These are phyloP conservation scores for Papilio protenor DNA, from an alignment of 2,888 invertebrate species.

Conservation along the genomic window DNA sequence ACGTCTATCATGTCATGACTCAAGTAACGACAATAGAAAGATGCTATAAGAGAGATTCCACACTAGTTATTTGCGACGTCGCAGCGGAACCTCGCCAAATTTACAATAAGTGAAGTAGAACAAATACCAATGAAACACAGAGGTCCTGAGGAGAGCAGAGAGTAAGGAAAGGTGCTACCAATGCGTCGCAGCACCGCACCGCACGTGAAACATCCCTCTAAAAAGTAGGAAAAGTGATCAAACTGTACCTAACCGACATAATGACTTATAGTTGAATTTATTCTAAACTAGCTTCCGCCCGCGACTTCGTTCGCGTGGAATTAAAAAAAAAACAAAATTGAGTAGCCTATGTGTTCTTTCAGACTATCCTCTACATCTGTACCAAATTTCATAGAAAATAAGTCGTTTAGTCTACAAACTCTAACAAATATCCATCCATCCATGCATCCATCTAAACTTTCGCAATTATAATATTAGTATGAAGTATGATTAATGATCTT, in stretches of 20 bases:
- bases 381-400: too few relatives aligned
- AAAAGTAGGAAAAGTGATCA: neutral
- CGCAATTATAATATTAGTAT: too few relatives aligned
- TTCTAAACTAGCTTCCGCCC: too few relatives aligned
- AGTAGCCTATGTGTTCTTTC: too few relatives aligned
- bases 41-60: neutral
- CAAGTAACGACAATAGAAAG: neutral
- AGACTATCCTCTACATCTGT: too few relatives aligned
- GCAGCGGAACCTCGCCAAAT: neutral
- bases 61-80: neutral
- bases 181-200: neutral
- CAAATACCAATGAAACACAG: neutral
- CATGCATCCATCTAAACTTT: too few relatives aligned
- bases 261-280: neutral
- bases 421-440: too few relatives aligned
- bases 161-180: too few relatives aligned
- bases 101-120: neutral
- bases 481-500: too few relatives aligned
- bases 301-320: too few relatives aligned
- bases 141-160: neutral
- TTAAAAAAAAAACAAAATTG: too few relatives aligned
- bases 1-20: slow-evolving; percentile 10
- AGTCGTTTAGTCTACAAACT: too few relatives aligned
- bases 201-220: neutral
- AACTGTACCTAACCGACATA: neutral